Evolutionary conservation across 2,797 vertebrate species (phyloP).

Genomic region (Anabas testudineus): DNA sequence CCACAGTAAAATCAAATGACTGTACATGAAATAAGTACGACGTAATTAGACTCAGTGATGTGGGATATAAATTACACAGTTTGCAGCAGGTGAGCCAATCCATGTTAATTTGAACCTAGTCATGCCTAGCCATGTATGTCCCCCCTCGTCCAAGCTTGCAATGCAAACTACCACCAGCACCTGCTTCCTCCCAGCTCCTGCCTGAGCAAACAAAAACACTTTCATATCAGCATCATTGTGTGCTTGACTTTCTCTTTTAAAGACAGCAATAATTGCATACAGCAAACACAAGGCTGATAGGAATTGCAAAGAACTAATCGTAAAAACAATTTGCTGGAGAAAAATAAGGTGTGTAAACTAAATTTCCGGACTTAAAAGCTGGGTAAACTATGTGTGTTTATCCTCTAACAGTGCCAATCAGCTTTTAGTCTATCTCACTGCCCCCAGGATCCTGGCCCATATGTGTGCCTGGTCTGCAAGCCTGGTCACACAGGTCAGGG

Average conservation of each 20-base stretch:
- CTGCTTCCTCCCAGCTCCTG: constrained; percentile 55
- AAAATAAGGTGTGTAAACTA: constrained; percentile 22
- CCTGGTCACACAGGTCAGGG: constrained; percentile 79
- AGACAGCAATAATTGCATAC: constrained; percentile 24
- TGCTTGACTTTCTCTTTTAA: constrained; percentile 44
- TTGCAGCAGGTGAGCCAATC: constrained; percentile 58
- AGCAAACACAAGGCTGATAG: constrained; percentile 30
- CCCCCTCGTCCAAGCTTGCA: constrained; percentile 50
- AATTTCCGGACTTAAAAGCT: constrained; percentile 59
- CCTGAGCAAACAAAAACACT: constrained; percentile 51
- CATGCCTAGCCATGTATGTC: constrained; percentile 70
- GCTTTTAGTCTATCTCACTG: constrained; percentile 60
- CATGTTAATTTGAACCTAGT: constrained; percentile 63
- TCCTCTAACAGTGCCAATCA: constrained; percentile 60
- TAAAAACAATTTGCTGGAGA: not conserved
- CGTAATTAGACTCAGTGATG: constrained; percentile 66
- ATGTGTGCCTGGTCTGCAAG: constrained; percentile 73
- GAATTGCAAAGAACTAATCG: constrained; percentile 27
- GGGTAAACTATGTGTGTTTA: constrained; percentile 67
- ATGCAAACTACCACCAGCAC: constrained; percentile 49
- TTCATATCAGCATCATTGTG: constrained; percentile 46
- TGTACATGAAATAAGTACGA: constrained; percentile 65
- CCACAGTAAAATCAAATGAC: constrained; percentile 48
- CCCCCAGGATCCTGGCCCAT: constrained; percentile 70
- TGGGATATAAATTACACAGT: constrained; percentile 70